Evolutionary conservation across 64 coral and sea anemone genomes (phyloP).

Genomic region (Stichodactyla helianthus): DNA sequence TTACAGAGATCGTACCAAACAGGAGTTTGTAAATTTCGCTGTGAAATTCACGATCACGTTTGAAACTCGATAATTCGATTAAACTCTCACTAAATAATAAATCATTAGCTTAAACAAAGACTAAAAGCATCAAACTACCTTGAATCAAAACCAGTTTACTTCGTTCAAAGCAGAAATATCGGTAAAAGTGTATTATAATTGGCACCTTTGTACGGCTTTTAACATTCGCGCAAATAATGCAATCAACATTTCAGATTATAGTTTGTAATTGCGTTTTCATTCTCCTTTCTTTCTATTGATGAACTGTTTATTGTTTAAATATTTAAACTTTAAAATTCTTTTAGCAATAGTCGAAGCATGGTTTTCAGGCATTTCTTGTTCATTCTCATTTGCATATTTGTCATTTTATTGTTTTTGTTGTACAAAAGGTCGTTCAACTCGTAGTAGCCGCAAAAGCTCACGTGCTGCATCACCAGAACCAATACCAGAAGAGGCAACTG

Average conservation of each 20-base stretch:
- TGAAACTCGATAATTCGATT: background rate
- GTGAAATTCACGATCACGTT: background rate
- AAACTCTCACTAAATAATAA: no score
- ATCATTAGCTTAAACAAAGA: background rate
- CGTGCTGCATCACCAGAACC: slow-evolving; percentile 61
- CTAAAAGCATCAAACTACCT: background rate
- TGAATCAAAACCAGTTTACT: background rate
- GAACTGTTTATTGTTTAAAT: background rate
- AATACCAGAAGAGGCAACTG: slow-evolving; percentile 26
- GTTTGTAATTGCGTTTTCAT: background rate
- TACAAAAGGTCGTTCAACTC: slow-evolving; percentile 50
- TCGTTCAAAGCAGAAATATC: background rate
- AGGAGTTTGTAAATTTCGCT: background rate
- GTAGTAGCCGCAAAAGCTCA: slow-evolving; percentile 70
- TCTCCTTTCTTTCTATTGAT: background rate
- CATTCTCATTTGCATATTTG: background rate
- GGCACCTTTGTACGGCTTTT: background rate
- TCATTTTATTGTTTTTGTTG: background rate
- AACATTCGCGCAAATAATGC: background rate
- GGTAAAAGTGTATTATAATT: background rate
- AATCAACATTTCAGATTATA: background rate
- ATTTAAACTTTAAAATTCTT: background rate
- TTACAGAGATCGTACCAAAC: background rate
- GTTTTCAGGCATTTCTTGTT: background rate
- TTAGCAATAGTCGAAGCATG: no score